Percentiles rank a stretch among this genome's conserved stretches.
Conservation (phyloP, 2,113 vertebrate species). For the Periophthalmodon schlosseri region DNA sequence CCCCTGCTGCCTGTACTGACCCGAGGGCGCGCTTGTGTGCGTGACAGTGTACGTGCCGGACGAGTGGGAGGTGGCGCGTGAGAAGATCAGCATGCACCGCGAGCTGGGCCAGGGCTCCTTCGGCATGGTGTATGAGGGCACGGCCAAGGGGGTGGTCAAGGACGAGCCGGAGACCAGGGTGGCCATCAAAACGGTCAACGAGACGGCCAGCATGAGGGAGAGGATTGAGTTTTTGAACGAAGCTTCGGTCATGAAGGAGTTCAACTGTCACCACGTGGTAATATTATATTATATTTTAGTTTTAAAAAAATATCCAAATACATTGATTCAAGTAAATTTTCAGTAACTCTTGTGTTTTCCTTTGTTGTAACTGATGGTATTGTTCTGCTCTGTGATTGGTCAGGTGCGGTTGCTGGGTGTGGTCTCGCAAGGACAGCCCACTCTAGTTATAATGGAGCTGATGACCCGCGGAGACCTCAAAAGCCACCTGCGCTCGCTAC, state of each 20-base stretch:
- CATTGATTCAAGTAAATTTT: no score
- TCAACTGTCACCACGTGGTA: constrained; percentile 99
- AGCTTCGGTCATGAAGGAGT: constrained; percentile 99
- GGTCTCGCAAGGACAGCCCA: constrained; percentile 97
- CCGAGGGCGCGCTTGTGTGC: not conserved
- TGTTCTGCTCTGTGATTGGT: constrained; percentile 43
- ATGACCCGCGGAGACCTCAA: constrained; percentile 99
- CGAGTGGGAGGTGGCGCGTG: constrained; percentile 96
- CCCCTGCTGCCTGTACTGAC: constrained; percentile 20
- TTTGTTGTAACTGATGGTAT: not conserved
- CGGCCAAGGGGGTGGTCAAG: constrained; percentile 95
- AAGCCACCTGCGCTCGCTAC: constrained; percentile 91
- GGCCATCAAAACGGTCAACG: constrained; percentile 98
- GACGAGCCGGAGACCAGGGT: constrained; percentile 93
- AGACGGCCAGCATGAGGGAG: constrained; percentile 95
- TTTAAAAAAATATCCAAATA: no score
- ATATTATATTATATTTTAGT: no score
- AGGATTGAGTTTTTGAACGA: constrained; percentile 98
- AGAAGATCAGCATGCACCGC: constrained; percentile 94
- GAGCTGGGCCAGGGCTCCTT: constrained; percentile 98
- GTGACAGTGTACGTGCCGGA: constrained; percentile 91
- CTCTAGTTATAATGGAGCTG: constrained; percentile 98
- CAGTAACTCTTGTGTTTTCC: no score
- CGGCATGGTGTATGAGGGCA: constrained; percentile 97
- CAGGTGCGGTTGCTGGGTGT: constrained; percentile 96